These are phyloP conservation scores for Lamellibrachia luymesi DNA, from an alignment of 1,140 invertebrate genomes.

Conservation along the genomic window DNA sequence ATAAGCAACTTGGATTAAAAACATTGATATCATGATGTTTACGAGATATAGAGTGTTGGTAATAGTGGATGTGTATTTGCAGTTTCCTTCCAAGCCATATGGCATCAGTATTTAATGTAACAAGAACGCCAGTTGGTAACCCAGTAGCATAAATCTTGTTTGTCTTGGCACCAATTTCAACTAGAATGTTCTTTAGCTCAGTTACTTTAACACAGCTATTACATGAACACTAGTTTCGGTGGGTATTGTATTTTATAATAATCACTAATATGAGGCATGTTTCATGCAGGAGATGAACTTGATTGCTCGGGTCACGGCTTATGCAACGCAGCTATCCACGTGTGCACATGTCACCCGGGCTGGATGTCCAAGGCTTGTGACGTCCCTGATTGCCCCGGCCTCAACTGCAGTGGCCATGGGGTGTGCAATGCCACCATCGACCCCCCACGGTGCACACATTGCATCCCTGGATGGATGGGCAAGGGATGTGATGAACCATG, in stretches of 20 bases:
- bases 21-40: no score
- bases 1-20: no score
- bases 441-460: conserved; percentile 34
- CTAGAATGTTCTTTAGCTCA: no score
- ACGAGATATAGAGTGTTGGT: no score
- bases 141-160: no score
- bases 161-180: no score
- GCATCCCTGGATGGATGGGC: conserved; percentile 42
- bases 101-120: no score
- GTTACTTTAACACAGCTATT: no score
- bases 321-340: conserved; percentile 41
- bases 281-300: conserved; percentile 32
- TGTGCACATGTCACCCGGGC: conserved; percentile 41
- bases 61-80: no score
- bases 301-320: conserved; percentile 41
- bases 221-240: neutral
- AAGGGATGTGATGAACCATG: conserved; percentile 39
- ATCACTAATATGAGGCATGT: neutral
- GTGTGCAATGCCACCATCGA: conserved; percentile 8
- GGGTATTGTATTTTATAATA: neutral
- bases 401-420: conserved; percentile 29
- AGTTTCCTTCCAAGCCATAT: no score
- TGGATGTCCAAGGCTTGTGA: conserved; percentile 39
- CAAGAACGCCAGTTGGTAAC: no score
- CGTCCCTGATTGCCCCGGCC: conserved; percentile 37